These are phyloP conservation scores for Rhyacophila evoluta DNA, from an alignment of 2,888 invertebrate genomes.

Conservation along the genomic window DNA sequence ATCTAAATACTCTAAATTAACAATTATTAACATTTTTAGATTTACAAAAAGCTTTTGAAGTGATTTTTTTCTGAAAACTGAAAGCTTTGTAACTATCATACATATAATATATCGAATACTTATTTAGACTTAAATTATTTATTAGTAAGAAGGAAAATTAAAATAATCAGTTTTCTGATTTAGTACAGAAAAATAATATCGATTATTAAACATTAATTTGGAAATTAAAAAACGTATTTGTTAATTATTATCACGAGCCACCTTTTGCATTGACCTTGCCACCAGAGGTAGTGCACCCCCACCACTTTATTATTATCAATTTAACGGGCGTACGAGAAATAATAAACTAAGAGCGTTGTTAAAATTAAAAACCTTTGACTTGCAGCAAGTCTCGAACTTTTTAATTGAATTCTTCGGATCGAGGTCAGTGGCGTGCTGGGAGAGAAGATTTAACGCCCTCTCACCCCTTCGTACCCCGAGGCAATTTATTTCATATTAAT, in stretches of 20 bases:
- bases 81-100: too few relatives aligned
- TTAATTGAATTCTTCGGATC: slow-evolving; percentile 48
- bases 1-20: too few relatives aligned
- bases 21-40: too few relatives aligned
- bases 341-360: slow-evolving; percentile 26
- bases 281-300: neutral
- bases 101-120: too few relatives aligned
- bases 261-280: neutral
- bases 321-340: slow-evolving; percentile 37
- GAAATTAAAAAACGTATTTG: neutral
- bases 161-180: too few relatives aligned
- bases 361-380: slow-evolving; percentile 47
- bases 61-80: too few relatives aligned
- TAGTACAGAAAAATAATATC: too few relatives aligned
- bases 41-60: too few relatives aligned
- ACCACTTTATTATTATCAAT: slow-evolving; percentile 39
- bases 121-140: too few relatives aligned
- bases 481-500: neutral
- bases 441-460: neutral
- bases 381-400: slow-evolving; percentile 40
- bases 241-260: neutral
- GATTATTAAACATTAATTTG: neutral
- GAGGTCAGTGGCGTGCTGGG: slow-evolving; percentile 16
- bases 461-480: slow-evolving; percentile 2
- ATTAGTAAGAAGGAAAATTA: too few relatives aligned